A percentile compares a stretch with the other conserved stretches of the same genome.
These are phyloP conservation scores for Brachypterus glaber DNA, from an alignment of 2,888 invertebrate species.

Conservation along the genomic window DNA sequence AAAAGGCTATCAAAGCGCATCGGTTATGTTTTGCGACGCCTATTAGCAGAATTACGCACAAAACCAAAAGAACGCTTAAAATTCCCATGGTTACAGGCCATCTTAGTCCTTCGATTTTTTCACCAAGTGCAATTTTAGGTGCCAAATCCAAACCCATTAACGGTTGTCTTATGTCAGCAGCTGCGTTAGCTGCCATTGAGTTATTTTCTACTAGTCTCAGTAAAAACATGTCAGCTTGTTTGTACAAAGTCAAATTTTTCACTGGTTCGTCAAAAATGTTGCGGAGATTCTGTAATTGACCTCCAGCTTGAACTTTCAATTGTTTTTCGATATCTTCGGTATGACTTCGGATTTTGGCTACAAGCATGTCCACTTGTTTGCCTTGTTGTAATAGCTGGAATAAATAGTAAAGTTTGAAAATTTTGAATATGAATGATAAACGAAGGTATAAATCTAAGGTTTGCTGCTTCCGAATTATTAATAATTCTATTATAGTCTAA, in stretches of 20 bases:
- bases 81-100: conserved; percentile 89
- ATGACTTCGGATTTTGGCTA: conserved; percentile 73
- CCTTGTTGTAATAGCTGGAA: conserved; percentile 49
- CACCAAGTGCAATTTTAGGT: conserved; percentile 49
- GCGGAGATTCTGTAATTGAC: conserved; percentile 59
- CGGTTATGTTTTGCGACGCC: conserved; percentile 84
- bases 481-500: too few relatives aligned
- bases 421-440: too few relatives aligned
- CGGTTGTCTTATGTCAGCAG: conserved; percentile 64
- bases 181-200: conserved; percentile 63
- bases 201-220: conserved; percentile 65
- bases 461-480: too few relatives aligned
- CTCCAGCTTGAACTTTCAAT: conserved; percentile 45
- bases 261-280: conserved; percentile 71
- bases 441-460: too few relatives aligned
- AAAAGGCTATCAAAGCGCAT: conserved; percentile 81
- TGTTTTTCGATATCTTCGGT: conserved; percentile 69
- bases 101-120: conserved; percentile 61
- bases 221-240: conserved; percentile 59
- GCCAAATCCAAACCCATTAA: conserved; percentile 62
- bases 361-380: conserved; percentile 69
- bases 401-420: too few relatives aligned
- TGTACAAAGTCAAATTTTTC: conserved; percentile 66
- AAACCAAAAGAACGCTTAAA: conserved; percentile 72
- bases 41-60: conserved; percentile 81